These are phyloP conservation scores for Lathamus discolor DNA, from an alignment of 2,113 vertebrate genomes.

Conservation along the genomic window DNA sequence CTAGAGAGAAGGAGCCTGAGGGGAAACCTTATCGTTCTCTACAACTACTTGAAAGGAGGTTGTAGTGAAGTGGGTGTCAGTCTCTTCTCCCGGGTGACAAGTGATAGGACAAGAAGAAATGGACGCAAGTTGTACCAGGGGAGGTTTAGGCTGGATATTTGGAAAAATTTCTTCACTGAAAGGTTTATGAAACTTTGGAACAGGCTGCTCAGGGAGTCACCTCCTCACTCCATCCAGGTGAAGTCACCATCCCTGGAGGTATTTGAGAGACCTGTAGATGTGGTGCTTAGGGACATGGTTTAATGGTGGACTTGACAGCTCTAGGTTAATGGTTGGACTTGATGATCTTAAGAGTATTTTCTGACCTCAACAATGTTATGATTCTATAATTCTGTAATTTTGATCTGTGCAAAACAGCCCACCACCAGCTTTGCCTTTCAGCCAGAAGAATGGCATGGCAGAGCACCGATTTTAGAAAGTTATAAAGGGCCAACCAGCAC, in stretches of 20 bases:
- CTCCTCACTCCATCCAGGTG: no score
- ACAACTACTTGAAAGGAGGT: neutral
- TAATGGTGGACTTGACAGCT: neutral
- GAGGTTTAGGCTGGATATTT: neutral
- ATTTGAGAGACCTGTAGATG: neutral
- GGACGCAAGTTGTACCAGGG: neutral
- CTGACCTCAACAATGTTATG: neutral
- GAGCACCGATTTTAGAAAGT: neutral
- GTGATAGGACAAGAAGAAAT: neutral
- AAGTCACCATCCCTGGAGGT: neutral
- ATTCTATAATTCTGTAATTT: neutral
- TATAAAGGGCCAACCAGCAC: neutral
- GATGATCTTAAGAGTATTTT: neutral
- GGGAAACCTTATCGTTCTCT: neutral
- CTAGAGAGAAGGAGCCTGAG: neutral
- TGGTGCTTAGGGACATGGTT: neutral
- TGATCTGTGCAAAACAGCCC: neutral
- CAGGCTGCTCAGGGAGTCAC: neutral
- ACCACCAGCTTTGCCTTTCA: neutral
- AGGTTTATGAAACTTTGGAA: neutral
- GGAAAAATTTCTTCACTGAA: neutral
- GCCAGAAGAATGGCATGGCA: neutral
- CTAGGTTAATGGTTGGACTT: neutral
- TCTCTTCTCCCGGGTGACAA: neutral
- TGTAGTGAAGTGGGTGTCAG: rapidly evolving